These are phyloP conservation scores for Marmota flaviventris DNA, from an alignment of 2,113 vertebrate genomes.

Conservation along the genomic window DNA sequence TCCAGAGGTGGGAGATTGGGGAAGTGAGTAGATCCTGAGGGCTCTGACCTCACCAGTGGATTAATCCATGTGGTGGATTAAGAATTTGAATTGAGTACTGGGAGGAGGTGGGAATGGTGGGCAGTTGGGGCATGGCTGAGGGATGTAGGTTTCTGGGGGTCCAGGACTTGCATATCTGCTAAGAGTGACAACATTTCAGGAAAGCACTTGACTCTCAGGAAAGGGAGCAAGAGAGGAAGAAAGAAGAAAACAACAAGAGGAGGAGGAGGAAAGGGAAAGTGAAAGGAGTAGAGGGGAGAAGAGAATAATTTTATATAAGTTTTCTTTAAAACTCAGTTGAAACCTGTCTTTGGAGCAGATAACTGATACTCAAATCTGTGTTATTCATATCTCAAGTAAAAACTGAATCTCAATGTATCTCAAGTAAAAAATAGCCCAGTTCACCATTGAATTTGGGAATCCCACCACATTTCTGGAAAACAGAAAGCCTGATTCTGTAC, in stretches of 20 bases:
- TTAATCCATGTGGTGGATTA: too few species aligned
- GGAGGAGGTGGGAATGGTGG: too few species aligned
- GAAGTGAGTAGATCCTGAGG: too few species aligned
- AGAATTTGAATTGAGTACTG: too few species aligned
- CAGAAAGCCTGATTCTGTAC: slow-evolving; percentile 47
- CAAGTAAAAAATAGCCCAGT: slow-evolving; percentile 33
- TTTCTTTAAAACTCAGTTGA: slow-evolving; percentile 59
- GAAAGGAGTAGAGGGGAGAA: neutral
- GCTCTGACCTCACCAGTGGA: too few species aligned
- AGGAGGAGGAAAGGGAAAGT: fast-evolving
- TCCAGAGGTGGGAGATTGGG: too few species aligned
- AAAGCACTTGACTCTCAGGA: neutral
- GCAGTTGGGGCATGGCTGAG: too few species aligned
- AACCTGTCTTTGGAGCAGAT: slow-evolving; percentile 56
- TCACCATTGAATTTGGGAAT: slow-evolving; percentile 76
- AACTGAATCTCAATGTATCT: slow-evolving; percentile 5
- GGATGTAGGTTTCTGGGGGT: neutral
- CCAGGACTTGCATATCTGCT: neutral
- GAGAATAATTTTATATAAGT: neutral
- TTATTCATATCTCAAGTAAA: slow-evolving; percentile 62
- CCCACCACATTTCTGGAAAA: slow-evolving; percentile 77
- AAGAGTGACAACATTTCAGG: neutral
- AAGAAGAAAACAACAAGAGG: fast-evolving
- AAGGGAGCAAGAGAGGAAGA: too few species aligned
- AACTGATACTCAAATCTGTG: slow-evolving; percentile 59